Evolutionary conservation across 2,113 vertebrate genomes (phyloP), one percentile per base, ranked within the genome.

Genomic region (Tyrannus savana): DNA sequence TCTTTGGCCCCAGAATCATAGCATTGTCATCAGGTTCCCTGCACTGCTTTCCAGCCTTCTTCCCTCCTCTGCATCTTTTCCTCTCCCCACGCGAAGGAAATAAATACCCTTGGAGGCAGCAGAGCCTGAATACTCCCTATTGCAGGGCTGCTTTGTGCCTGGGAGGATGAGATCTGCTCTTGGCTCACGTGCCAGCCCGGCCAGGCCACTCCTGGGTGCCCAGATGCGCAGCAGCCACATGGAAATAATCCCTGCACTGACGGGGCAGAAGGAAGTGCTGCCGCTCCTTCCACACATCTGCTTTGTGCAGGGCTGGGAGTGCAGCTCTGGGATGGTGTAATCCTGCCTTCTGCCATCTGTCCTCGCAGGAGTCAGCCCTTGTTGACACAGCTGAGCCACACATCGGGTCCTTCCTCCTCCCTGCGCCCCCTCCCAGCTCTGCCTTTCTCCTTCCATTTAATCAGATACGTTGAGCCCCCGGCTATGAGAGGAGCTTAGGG

Each of bases 291-390:
- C 75, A 39, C 92, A 83, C 93, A 84, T 95, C 93, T 91, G 92
- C 76, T 87, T 74, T 63, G 46, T 37, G 64, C 81, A 8, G 80
- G 75, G 91, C 88, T 84, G 89, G 55, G 31, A 73, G 74, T 39
- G 27, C 89, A 42, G 88, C 92, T 71, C 77, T 94, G 2, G 25
- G 76, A 47, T 12, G 19, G 79, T 0, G 4, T 88, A 94, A 95
- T 89, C 89, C 96, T 94, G 89, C 89, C 86, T 96, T 66, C 62
- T 85, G 79, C 95, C 96, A 89, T 95, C 96, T 97, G 96, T 84
- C 91, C 91, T 89, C 22, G 4, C 64, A 30, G 62, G 89, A 93
- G 50, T 66, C 92, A 25, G 39, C 60, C 73, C 91, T 67, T 93
- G 82, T 91, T 95, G 93, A 85, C 93, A 92, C 79, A 82, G 86